These are phyloP conservation scores for Eilema caniola DNA, from an alignment of 2,888 invertebrate species.

Conservation along the genomic window DNA sequence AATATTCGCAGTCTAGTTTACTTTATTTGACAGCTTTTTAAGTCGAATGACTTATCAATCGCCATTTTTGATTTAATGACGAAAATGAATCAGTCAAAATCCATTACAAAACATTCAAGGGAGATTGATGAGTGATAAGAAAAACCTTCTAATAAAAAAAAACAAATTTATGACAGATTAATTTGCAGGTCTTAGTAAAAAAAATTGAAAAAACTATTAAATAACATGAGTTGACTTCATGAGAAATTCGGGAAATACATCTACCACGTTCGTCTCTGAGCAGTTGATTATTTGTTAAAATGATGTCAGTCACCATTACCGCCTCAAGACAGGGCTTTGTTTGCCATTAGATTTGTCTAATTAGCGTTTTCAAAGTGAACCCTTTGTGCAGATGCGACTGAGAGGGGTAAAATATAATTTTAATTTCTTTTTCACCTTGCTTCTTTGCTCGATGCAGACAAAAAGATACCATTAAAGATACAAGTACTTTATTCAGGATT, in stretches of 20 bases:
- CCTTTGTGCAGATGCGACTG: conserved; percentile 48
- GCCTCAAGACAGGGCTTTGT: conserved; percentile 56
- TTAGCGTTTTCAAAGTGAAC: conserved; percentile 67
- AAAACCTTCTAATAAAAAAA: too few species aligned
- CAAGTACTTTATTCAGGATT: not conserved
- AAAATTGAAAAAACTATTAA: conserved; percentile 17
- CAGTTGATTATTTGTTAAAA: conserved; percentile 49
- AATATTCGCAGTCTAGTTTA: not conserved
- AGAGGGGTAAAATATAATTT: conserved; percentile 58
- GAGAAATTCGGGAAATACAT: not conserved
- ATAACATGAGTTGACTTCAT: conserved; percentile 16
- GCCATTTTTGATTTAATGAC: not conserved
- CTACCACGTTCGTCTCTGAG: conserved; percentile 44
- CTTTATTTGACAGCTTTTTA: not conserved
- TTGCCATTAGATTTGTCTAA: conserved; percentile 64
- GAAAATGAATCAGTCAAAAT: not conserved
- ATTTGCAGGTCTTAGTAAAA: conserved; percentile 7
- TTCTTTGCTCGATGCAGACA: conserved; percentile 6
- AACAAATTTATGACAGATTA: not conserved
- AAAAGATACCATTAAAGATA: conserved; percentile 41
- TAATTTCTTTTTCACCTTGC: conserved; percentile 51
- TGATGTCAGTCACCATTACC: conserved; percentile 51
- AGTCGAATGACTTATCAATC: not conserved
- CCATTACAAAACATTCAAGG: not conserved
- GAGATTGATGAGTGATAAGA: too few species aligned